Base-by-base conservation (phyloP, 2,113 vertebrate species). In the Procavia capensis region DNA sequence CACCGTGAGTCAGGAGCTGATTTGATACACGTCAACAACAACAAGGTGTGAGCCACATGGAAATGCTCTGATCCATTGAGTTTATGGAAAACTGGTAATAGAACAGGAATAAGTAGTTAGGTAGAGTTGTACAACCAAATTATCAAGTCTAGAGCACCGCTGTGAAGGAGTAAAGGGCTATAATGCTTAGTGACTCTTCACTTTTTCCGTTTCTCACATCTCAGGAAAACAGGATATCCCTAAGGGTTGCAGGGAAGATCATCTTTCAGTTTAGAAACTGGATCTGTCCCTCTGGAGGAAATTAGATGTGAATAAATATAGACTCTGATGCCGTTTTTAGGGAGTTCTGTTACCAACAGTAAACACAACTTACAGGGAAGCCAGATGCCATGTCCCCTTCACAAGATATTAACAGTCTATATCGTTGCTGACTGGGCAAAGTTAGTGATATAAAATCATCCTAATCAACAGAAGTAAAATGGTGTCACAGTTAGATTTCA, bases 351-450 rank as follows among this genome's bases (percentile, higher is more conserved):
- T 94, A 96, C 82, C 92, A 29, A 31, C 84, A 97, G 82, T 95
- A 97, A 97, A 95, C 92, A 96, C 43, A 86, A 90, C 84, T 96
- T 97, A 96, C 95, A 96, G 82, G 86, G 6, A 22, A 94, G 66
- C 93, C 70, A 92, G 95, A 95, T 97, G n/a, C 90, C 84, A 79
- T 68, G 95, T 70, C 34, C 96, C 43, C 75, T 91, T 82, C 66
- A 96, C 75, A 85, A 45, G 84, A 88, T 95, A 47, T 76, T 95
- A 75, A 81, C 72, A 94, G 85, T 96, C 82, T 96, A 95, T 88
- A 94, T 91, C 92, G 92, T 96, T 96, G 97, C 96, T 97, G 93
- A 97, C 31, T 89, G 31, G 96, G 85, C 91, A 96, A 57, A 95
- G 78, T 84, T 95, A 61, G 50, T 86, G 85, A 97, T 95, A 88